Evolutionary conservation across 2,797 vertebrate genomes (phyloP), one percentile per base, ranked within the genome.

Genomic region (Oreonectes daqikongensis): DNA sequence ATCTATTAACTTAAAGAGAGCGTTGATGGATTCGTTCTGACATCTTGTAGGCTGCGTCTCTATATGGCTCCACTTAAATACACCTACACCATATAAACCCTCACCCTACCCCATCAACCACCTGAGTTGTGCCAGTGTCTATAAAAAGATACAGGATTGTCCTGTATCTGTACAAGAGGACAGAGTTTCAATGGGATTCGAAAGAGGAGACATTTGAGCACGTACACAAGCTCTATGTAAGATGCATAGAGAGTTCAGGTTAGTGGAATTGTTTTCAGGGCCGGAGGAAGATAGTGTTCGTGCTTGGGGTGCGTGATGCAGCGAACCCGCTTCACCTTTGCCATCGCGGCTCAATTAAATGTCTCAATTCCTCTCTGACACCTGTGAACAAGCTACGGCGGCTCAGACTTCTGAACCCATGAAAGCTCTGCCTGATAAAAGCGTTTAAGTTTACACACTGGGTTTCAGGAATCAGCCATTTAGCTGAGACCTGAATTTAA

Each of bases 321-420:
- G 26, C 64, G 30, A 66, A 69, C 66, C 77, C 28, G 64, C 64
- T 24, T 61, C n/a, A 35, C 60, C 77, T 40, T 18, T 50, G 72
- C 60, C 74, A 77, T 79, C 67, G 72, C 70, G 38, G 71, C 65
- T 87, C 84, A 86, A 89, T 91, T 92, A 89, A 90, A 90, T 90
- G 88, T 84, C 26, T 59, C 83, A 90, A 90, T 92, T 90, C 87
- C 86, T 89, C 87, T 30, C 12, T 44, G 61, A 66, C 48, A 75
- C 61, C 22, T 52, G 30, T 72, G 15, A 63, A 72, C 59, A 63
- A 55, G 10, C 12, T 7, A 67, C 64, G 46, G 52, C 22, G 38
- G 40, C 44, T 57, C 12, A 46, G 14, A 67, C 26, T 89, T 86
- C 14, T 32, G 15, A 60, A 18, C 57, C 28, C 15, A 28, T 8